Percentiles rank a stretch among this genome's conserved stretches.
Evolutionary conservation across 2,797 vertebrate genomes (phyloP).

Genomic region (Acanthurus tractus): DNA sequence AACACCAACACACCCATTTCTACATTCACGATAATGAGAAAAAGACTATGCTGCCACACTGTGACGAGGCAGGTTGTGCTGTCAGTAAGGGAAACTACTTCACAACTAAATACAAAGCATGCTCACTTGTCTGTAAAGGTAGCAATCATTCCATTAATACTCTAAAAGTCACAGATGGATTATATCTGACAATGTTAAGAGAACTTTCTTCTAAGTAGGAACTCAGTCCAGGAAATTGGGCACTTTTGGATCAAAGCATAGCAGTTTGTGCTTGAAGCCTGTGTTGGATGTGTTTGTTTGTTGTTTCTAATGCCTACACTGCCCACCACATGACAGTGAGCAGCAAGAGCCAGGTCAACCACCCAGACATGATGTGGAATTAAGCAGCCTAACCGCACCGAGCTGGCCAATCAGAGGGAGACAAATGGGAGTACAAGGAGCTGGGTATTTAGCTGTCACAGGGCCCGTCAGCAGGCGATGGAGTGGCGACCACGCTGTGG

Average conservation of each 20-base stretch:
- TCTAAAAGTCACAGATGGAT: background rate
- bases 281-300: conserved; percentile 76
- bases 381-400: conserved; percentile 71
- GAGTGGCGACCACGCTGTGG: conserved; percentile 69
- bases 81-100: background rate
- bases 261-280: conserved; percentile 31
- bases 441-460: conserved; percentile 81
- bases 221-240: conserved; percentile 32
- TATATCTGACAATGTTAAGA: background rate
- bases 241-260: conserved; percentile 27
- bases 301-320: conserved; percentile 67
- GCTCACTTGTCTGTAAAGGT: background rate
- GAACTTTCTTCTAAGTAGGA: background rate
- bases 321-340: conserved; percentile 65
- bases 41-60: no score
- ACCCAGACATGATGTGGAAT: conserved; percentile 76
- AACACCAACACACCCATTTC: background rate
- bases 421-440: conserved; percentile 66
- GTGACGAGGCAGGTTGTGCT: background rate
- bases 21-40: background rate
- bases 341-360: conserved; percentile 56
- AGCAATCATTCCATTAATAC: background rate
- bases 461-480: conserved; percentile 65
- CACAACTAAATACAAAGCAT: background rate
- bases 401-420: conserved; percentile 76